Percentiles rank a stretch among this genome's conserved stretches.
phyloP scores from a whole-genome alignment of 2,797 vertebrate species.

The Clarias platycephalus region DNA sequence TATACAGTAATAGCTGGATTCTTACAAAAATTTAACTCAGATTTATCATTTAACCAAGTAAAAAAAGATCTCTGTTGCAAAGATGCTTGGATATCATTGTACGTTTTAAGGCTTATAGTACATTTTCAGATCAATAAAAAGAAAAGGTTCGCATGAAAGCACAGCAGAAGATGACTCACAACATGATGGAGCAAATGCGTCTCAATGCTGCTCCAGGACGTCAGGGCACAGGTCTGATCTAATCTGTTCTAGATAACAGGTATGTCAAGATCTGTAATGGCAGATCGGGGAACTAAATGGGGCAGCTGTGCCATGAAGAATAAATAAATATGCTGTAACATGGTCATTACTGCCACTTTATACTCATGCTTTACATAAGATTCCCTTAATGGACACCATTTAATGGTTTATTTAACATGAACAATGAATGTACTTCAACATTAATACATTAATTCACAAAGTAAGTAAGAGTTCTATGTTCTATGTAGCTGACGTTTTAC shows the following conservation, averaged over 20 bases:
- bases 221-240: neutral
- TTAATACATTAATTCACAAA: neutral
- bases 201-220: neutral
- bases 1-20: neutral
- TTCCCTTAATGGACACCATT: neutral
- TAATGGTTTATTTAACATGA: neutral
- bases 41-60: neutral
- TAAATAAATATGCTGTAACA: neutral
- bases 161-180: conserved; percentile 20
- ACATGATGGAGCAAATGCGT: neutral
- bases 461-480: neutral
- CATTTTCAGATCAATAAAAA: neutral
- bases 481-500: neutral
- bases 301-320: neutral
- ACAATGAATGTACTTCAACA: neutral
- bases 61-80: neutral
- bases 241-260: neutral
- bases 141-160: conserved; percentile 40
- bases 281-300: neutral
- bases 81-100: no score
- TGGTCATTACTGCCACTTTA: neutral
- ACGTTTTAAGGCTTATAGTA: no score
- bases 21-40: neutral
- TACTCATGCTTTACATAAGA: neutral
- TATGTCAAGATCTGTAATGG: neutral